Evolutionary conservation across 2,113 vertebrate genomes (phyloP).

Genomic region (Clarias gariepinus): DNA sequence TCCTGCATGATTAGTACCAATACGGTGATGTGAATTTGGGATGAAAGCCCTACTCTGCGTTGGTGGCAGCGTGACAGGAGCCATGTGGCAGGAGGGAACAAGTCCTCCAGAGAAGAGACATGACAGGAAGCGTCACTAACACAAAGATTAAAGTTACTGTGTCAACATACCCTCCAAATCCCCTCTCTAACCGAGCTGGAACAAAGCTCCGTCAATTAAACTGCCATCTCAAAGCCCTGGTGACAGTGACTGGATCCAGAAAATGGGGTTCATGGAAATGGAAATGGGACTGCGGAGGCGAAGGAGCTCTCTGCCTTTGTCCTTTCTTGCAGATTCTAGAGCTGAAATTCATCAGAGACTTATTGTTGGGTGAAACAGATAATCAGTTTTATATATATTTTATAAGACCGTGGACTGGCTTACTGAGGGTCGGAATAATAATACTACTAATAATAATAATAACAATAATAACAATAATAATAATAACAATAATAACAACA

Average conservation of each 20-base stretch:
- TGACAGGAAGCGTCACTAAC: conserved; percentile 31
- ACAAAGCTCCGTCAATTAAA: conserved; percentile 4
- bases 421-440: no score
- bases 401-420: background rate
- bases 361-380: background rate
- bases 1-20: background rate
- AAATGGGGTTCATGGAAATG: conserved; percentile 16
- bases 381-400: background rate
- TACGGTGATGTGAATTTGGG: background rate
- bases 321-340: no score
- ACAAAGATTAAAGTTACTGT: conserved; percentile 33
- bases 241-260: conserved; percentile 43
- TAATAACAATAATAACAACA: no score
- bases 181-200: background rate
- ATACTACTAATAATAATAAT: no score
- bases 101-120: conserved; percentile 26
- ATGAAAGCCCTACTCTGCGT: background rate
- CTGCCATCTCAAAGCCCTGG: background rate
- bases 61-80: conserved; percentile 22
- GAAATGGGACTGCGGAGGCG: background rate
- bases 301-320: no score
- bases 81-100: conserved; percentile 13
- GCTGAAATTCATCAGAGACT: background rate
- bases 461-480: no score
- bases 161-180: conserved; percentile 21